These are phyloP conservation scores for Axea sp. DNA, from an alignment of 2,888 invertebrate genomes.

Conservation along the genomic window DNA sequence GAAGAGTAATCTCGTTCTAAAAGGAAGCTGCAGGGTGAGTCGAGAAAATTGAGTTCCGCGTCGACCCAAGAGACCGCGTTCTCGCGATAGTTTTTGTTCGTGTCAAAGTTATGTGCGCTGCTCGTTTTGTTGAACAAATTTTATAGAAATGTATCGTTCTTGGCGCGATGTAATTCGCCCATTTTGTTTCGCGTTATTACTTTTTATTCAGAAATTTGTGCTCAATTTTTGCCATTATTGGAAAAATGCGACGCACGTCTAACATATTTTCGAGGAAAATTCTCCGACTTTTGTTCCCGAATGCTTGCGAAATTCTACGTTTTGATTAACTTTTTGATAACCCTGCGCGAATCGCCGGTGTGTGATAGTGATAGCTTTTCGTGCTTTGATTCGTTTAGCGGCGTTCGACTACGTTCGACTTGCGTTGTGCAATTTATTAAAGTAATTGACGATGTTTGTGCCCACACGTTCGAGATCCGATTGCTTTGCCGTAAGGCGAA, in stretches of 20 bases:
- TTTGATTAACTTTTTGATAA: slow-evolving; percentile 14
- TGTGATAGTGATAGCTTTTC: slow-evolving; percentile 13
- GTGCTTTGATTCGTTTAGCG: slow-evolving; percentile 24
- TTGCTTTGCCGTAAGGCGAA: slow-evolving; percentile 1
- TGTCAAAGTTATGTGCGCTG: slow-evolving; percentile 37
- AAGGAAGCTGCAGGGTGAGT: slow-evolving; percentile 64
- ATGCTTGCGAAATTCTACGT: not conserved
- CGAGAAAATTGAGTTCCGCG: slow-evolving; percentile 69
- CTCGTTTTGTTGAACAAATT: slow-evolving; percentile 35
- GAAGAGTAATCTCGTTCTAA: slow-evolving; percentile 65
- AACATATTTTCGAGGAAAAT: slow-evolving; percentile 12
- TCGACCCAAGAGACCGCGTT: slow-evolving; percentile 59
- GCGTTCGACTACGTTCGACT: slow-evolving; percentile 15
- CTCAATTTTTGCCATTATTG: slow-evolving; percentile 12
- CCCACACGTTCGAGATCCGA: not conserved
- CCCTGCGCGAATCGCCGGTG: not conserved
- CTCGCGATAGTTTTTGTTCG: slow-evolving; percentile 52
- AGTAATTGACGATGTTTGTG: slow-evolving; percentile 36
- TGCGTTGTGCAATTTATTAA: slow-evolving; percentile 23
- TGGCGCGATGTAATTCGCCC: slow-evolving; percentile 11
- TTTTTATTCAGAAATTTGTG: slow-evolving; percentile 13
- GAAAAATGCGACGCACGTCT: slow-evolving; percentile 19
- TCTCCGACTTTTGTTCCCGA: slow-evolving; percentile 8
- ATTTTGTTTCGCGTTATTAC: slow-evolving; percentile 14
- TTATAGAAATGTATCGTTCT: slow-evolving; percentile 32